Evolutionary conservation across 2,888 invertebrate species (phyloP), one percentile per base, ranked within the genome.

Genomic region (Spisula subtruncata): DNA sequence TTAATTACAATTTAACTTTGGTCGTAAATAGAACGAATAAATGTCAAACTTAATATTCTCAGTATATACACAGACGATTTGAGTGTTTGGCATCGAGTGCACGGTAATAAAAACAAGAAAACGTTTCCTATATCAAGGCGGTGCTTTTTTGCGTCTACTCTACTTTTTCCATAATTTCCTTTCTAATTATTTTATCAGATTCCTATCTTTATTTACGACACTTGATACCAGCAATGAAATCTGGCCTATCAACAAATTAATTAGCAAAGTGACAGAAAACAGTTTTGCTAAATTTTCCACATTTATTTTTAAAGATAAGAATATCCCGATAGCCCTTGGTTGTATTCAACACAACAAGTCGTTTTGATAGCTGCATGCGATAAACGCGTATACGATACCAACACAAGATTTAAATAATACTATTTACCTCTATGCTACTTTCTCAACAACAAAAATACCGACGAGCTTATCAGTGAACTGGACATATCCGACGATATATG

Each of bases 271-370:
- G 75, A 84, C 84, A 84, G 14, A 41, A 83, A 83, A 83, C 71
- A 84, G 71, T 46, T 41, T 71, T 35, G 56, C 29, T 8, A 6
- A n/a, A 71, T 84, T 84, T 83, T 66, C 20, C 60, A 75, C 84
- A 84, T 84, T 84, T 84, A 71, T 84, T 51, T 75, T 51, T 75
- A 66, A 48, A 51, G 46, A 71, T 84, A 75, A 12, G 25, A n/a
- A 18, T 18, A 16, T 35, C 32, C 29, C 6, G 75, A 75, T 75
- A 75, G 16, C 75, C 75, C 16, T 35, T 35, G 75, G 29, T 75
- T 12, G 35, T 75, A 8, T 75, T 75, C 32, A 75, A 75, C 18
- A 32, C 18, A 35, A 25, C 29, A 75, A 35, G 75, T 1, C 16
- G 4, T 29, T 83, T 84, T 66, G 46, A 84, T 75, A 48, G 32